Evolutionary conservation across 2,888 invertebrate species (phyloP), one percentile per base, ranked within the genome.

Genomic region (Sipunculus nudus): DNA sequence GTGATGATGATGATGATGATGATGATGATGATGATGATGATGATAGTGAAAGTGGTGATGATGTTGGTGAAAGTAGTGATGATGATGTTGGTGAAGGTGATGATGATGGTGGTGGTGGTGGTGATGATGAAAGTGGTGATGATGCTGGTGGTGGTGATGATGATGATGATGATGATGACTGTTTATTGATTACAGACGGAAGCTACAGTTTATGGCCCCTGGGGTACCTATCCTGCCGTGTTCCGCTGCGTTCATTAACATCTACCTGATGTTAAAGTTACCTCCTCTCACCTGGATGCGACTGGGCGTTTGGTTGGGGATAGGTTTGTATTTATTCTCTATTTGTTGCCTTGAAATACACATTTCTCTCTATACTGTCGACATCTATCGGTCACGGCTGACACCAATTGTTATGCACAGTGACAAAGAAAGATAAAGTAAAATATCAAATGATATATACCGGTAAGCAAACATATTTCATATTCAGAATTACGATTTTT

Each of bases 241-340:
- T 38, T 75, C 92, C 45, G 93, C 93, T 77, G 90, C 93, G 65
- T 87, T 93, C 71, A 87, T 91, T 43, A 95, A 95, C 78, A 87
- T 93, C 56, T 92, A 93, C 79, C 85, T 95, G 25, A 93, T 95
- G 93, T 85, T 92, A 57, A 89, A 92, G 82, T 85, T 95, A 70
- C 91, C 91, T 68, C 73, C 82, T 0, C 86, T 88, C 66, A 94
- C 94, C 0, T 95, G 95, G 94, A 86, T 93, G n/a, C 85, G 93
- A 68, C 92, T 94, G 77, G 85, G 85, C 3, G 85, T 92, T 31
- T 95, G 94, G 94, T 89, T 94, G 86, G 78, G 82, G 13, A 83
- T 93, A 66, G 94, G 92, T 91, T 83, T 86, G 85, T 75, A 53
- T 29, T 5, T 16, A 8, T 23, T 21, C n/a, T 25, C n/a, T 26